These are phyloP conservation scores for Volucella bombylans DNA, from an alignment of 2,888 invertebrate species.

Conservation along the genomic window DNA sequence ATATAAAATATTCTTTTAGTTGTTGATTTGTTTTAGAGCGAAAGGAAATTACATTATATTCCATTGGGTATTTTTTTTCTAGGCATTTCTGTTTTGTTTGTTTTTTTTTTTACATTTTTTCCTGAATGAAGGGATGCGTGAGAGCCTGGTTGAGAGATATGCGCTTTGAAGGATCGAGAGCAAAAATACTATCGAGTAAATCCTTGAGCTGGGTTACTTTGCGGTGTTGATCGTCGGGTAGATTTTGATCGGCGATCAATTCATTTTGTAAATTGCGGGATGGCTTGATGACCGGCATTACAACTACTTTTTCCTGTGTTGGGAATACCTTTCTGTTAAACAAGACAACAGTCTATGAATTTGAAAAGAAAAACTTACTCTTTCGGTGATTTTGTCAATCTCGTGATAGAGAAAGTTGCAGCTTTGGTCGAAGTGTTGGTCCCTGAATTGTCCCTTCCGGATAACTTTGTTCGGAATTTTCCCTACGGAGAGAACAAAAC, in stretches of 20 bases:
- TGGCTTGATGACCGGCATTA: conserved; percentile 94
- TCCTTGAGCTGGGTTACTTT: conserved; percentile 97
- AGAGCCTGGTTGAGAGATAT: conserved; percentile 97
- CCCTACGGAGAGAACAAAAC: conserved; percentile 74
- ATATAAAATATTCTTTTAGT: conserved; percentile 58
- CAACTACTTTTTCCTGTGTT: conserved; percentile 97
- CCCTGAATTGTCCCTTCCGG: conserved; percentile 95
- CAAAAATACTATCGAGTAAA: conserved; percentile 94
- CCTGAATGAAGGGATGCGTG: conserved; percentile 97
- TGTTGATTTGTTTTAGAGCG: conserved; percentile 50
- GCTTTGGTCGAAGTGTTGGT: conserved; percentile 97
- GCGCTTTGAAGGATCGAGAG: conserved; percentile 95
- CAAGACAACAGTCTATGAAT: neutral
- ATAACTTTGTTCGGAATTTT: conserved; percentile 98
- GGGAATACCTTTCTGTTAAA: neutral
- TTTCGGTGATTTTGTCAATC: conserved; percentile 98
- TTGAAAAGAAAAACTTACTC: conserved; percentile 87
- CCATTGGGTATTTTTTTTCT: conserved; percentile 6
- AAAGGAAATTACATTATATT: conserved; percentile 67
- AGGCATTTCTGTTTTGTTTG: neutral
- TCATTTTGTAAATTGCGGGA: conserved; percentile 93
- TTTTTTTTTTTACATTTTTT: conserved; percentile 87
- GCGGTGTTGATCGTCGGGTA: conserved; percentile 93
- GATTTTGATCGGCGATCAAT: conserved; percentile 92
- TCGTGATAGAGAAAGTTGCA: conserved; percentile 99